phyloP scores from a whole-genome alignment of 2,113 vertebrate species.

The Toxotes jaculatrix region DNA sequence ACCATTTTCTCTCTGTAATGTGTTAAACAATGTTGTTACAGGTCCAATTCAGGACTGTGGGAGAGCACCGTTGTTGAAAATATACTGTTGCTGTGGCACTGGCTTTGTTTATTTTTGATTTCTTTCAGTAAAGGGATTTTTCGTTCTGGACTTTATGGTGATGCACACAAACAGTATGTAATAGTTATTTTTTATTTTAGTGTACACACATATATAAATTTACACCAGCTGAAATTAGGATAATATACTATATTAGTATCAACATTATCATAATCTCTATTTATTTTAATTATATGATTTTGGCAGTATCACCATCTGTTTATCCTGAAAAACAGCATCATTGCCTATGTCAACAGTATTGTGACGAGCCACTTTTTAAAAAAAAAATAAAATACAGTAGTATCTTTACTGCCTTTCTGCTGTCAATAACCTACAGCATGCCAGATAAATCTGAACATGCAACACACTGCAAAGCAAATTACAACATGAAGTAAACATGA shows the following conservation, averaged over 20 bases:
- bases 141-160: neutral
- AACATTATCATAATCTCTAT: neutral
- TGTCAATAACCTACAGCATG: neutral
- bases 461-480: slow-evolving; percentile 1
- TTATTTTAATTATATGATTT: neutral
- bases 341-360: neutral
- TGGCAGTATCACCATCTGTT: neutral
- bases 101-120: slow-evolving; percentile 20
- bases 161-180: slow-evolving; percentile 2
- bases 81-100: neutral
- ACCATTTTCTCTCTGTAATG: slow-evolving; percentile 39
- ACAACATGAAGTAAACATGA: neutral
- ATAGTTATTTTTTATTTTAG: neutral
- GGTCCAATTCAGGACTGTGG: slow-evolving; percentile 9
- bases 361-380: neutral
- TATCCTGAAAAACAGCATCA: neutral
- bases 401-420: neutral
- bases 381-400: no score
- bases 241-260: neutral
- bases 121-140: neutral
- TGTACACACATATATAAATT: neutral
- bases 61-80: neutral
- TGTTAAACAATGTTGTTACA: slow-evolving; percentile 37
- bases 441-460: neutral
- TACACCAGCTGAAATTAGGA: neutral